phyloP scores from a whole-genome alignment of 2,797 vertebrate species.

The Myotis findleyi region DNA sequence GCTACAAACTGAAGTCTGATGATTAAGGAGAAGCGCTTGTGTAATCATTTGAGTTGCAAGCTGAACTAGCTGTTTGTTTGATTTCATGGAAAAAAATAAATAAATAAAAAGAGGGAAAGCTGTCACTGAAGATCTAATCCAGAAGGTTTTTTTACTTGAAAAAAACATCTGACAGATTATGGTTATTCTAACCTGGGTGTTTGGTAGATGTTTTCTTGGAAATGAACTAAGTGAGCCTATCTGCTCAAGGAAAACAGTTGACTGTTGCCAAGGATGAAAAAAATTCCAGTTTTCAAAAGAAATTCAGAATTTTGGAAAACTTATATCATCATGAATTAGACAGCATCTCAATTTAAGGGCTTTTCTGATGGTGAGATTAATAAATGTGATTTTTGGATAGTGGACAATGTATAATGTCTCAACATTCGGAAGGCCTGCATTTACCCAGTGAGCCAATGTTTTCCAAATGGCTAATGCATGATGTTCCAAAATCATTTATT shows the following conservation, averaged over 20 bases:
- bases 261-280: background rate
- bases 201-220: constrained; percentile 17
- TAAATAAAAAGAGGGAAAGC: background rate
- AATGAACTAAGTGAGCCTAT: background rate
- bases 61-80: background rate
- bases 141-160: background rate
- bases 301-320: constrained; percentile 43
- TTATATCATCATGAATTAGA: background rate
- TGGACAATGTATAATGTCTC: background rate
- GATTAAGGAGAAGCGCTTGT: background rate
- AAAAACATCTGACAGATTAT: background rate
- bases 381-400: background rate
- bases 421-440: background rate
- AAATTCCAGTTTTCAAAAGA: constrained; percentile 30
- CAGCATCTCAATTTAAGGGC: background rate
- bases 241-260: background rate
- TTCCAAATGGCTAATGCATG: background rate
- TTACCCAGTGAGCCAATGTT: background rate
- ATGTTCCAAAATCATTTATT: constrained; percentile 33
- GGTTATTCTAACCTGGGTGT: background rate
- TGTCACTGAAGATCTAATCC: background rate
- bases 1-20: background rate
- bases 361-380: constrained; percentile 6
- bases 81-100: background rate
- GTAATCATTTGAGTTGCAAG: background rate